phyloP scores from a whole-genome alignment of 2,797 vertebrate genomes.

The Chromobotia macracanthus region DNA sequence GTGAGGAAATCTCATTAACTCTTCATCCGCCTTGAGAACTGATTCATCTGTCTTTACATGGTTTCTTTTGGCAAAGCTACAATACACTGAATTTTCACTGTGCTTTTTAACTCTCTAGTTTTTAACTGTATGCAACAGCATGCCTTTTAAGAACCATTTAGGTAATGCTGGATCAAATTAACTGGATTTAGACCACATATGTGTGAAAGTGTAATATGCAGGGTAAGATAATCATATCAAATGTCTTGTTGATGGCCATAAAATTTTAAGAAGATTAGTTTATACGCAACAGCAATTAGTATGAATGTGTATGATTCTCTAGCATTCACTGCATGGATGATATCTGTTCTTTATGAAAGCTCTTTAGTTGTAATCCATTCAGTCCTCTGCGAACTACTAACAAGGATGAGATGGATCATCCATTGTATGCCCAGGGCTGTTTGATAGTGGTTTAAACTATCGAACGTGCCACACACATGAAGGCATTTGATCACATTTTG shows the following conservation, averaged over 20 bases:
- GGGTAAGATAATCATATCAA: slow-evolving; percentile 12
- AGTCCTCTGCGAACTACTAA: slow-evolving; percentile 1
- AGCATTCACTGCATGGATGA: slow-evolving; percentile 41
- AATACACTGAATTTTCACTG: slow-evolving; percentile 1
- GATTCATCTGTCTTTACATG: slow-evolving; percentile 48
- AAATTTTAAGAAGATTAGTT: slow-evolving; percentile 53
- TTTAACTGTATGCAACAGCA: too few species aligned
- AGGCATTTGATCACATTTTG: slow-evolving; percentile 6
- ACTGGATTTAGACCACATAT: slow-evolving; percentile 29
- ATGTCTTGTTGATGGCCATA: slow-evolving; percentile 36
- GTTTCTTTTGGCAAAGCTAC: slow-evolving; percentile 27
- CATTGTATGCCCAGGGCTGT: neutral
- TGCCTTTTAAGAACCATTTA: neutral
- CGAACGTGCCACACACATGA: neutral
- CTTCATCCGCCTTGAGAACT: slow-evolving; percentile 49
- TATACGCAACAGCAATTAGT: slow-evolving; percentile 53
- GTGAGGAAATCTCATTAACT: slow-evolving; percentile 55
- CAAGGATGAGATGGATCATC: neutral
- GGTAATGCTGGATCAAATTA: neutral
- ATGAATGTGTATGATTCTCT: slow-evolving; percentile 39
- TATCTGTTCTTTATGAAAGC: too few species aligned
- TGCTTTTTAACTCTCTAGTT: neutral
- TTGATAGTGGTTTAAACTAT: neutral
- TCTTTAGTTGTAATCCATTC: slow-evolving; percentile 30
- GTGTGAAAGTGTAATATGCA: neutral